Base-by-base conservation (phyloP, 2,888 invertebrate genomes). In the Patella caerulea region DNA sequence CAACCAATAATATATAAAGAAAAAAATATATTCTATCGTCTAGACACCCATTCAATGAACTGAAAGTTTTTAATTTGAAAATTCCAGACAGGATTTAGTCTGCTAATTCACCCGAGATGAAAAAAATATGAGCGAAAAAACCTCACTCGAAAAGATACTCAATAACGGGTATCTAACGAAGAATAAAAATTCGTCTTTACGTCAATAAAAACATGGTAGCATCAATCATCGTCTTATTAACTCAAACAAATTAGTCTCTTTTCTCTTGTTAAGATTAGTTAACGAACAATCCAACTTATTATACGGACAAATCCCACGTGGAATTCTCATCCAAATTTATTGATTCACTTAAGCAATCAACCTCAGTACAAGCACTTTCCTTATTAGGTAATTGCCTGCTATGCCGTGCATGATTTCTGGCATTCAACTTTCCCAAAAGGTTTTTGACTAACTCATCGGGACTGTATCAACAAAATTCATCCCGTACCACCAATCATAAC, bases 361-460 rank as follows among this genome's bases (percentile, higher is more conserved):
- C 65, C 19, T 14, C 24, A 24, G 65, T 65, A 65, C 19, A 65
- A 24, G 65, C 65, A 65, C 24, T 65, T 24, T 24, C 19, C 14
- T 65, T 65, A 65, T 65, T 65, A 65, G 65, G 65, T 65, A 65
- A 65, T 65, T 65, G 65, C 65, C 24, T 65, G 65, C 19, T 65
- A 65, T 65, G 19, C 24, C 65, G 24, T 19, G 19, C 19, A 24
- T 65, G 65, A 65, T 65, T 65, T 65, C 65, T 65, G 24, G 65
- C 19, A 24, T 65, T 65, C 24, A 11, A 11, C 65, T 24, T 65
- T 65, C 11, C 11, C 12, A 14, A 24, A 65, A 65, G 24, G 9
- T 65, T 65, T 65, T 14, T 24, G 65, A 19, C 24, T 19, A 65
- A 65, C 24, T 65, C 11, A 24, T 65, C 19, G 65, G 9, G 24